phyloP scores from a whole-genome alignment of 1,140 invertebrate genomes.

The Procambarus virginalis region DNA sequence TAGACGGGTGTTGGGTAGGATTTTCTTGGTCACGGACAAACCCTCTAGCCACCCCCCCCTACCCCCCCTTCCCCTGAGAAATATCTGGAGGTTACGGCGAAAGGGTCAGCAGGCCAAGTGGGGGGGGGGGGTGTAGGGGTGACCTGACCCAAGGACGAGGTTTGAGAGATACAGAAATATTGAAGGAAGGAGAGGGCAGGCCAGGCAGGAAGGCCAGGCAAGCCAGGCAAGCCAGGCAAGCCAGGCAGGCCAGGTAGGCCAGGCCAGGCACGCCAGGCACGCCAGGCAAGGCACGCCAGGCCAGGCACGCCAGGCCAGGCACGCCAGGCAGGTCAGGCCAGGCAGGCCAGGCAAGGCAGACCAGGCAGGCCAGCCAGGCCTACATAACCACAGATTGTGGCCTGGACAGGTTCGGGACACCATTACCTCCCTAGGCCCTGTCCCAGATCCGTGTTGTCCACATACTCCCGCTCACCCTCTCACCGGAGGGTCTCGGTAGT shows the following conservation, averaged over 20 bases:
- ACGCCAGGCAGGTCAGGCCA: neutral
- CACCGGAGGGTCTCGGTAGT: too few species aligned
- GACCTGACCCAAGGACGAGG: conserved; percentile 39
- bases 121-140: neutral
- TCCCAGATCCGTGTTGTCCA: too few species aligned
- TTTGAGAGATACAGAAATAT: neutral
- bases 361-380: neutral
- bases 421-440: too few species aligned
- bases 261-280: too few species aligned
- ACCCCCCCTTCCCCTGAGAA: neutral
- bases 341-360: neutral
- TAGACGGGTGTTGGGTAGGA: neutral
- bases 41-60: neutral
- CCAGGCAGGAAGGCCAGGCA: too few species aligned
- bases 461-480: too few species aligned
- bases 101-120: conserved; percentile 23
- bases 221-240: too few species aligned
- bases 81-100: conserved; percentile 13
- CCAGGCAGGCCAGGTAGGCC: neutral
- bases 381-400: too few species aligned
- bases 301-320: neutral
- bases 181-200: neutral
- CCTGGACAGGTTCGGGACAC: too few species aligned
- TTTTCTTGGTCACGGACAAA: neutral
- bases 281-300: neutral